Evolutionary conservation across 35 echinoderm and acorn worm species (phyloP), one percentile per base, ranked within the genome.

Genomic region (Diadema setosum): DNA sequence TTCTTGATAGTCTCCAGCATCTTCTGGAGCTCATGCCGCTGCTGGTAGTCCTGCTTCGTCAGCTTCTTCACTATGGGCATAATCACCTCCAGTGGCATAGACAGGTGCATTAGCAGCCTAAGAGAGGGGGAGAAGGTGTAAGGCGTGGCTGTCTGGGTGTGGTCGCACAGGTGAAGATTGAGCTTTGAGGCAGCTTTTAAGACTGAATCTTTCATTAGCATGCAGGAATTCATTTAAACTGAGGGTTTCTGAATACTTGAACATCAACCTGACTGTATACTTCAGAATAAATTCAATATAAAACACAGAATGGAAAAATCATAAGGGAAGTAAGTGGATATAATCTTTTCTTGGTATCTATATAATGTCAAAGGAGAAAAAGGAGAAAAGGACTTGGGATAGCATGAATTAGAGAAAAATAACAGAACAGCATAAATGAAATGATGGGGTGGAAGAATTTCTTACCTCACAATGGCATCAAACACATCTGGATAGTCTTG

Each of bases 1-100:
- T 87, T 87, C 65, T 87, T 87, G 85, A 87, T 87, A 9, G 34
- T 87, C 5, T 5, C 60, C n/a, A 87, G 63, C 88, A 83, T 83
- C 5, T 70, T 60, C 58, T 90, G 88, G 14, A 90, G 46, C 27
- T 44, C 81, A 49, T 61, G 61, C 2, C 88, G 80, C 64, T 90
- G 48, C 43, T 83, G 35, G 30, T 73, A 90, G 35, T 83, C 81
- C 21, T 59, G 36, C 37, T 82, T 82, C 11, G 88, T 90, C 75
- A 90, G 75, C 16, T 90, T 58, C 42, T 82, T 81, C 39, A 83
- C 41, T 0, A 90, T 52, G 0, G 88, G 88, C 81, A 90, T 52
- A 59, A 90, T 83, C 2, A 90, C 58, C 36, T 82, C 88, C 24
- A 90, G 39, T 1, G 88, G 88, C 80, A 90, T 65, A 5, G 88